phyloP scores from a whole-genome alignment of 2,888 invertebrate genomes.

The Heteropelma amictum region DNA sequence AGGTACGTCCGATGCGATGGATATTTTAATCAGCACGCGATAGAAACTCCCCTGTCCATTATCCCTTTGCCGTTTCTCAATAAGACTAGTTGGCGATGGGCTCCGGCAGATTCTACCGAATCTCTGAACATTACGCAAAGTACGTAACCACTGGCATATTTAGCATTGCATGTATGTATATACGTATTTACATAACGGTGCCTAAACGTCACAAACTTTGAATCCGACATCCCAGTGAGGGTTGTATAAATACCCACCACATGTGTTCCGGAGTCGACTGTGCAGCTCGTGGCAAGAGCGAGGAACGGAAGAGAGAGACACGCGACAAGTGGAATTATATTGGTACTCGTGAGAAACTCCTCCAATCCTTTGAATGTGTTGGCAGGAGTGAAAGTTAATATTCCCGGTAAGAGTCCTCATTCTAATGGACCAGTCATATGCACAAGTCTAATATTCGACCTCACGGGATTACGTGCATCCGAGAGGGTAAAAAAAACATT shows the following conservation, averaged over 20 bases:
- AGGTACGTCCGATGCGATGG: slow-evolving; percentile 24
- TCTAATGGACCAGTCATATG: slow-evolving; percentile 18
- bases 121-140: slow-evolving; percentile 51
- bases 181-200: not conserved
- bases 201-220: not conserved
- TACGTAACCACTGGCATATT: slow-evolving; percentile 20
- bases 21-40: too few relatives aligned
- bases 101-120: slow-evolving; percentile 25
- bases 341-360: slow-evolving; percentile 30
- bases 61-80: slow-evolving; percentile 37
- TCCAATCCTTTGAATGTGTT: slow-evolving; percentile 12
- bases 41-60: slow-evolving; percentile 41
- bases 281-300: too few relatives aligned
- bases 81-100: not conserved
- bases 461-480: too few relatives aligned
- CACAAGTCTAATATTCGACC: too few relatives aligned
- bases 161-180: not conserved
- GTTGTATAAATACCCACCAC: not conserved
- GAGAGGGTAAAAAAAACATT: too few relatives aligned
- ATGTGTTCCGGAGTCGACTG: too few relatives aligned
- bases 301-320: slow-evolving; percentile 1
- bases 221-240: too few relatives aligned
- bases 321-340: slow-evolving; percentile 41
- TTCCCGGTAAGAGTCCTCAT: slow-evolving; percentile 2
- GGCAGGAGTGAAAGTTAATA: slow-evolving; percentile 22